These are phyloP conservation scores for Pocota personata DNA, from an alignment of 2,888 invertebrate genomes.

Conservation along the genomic window DNA sequence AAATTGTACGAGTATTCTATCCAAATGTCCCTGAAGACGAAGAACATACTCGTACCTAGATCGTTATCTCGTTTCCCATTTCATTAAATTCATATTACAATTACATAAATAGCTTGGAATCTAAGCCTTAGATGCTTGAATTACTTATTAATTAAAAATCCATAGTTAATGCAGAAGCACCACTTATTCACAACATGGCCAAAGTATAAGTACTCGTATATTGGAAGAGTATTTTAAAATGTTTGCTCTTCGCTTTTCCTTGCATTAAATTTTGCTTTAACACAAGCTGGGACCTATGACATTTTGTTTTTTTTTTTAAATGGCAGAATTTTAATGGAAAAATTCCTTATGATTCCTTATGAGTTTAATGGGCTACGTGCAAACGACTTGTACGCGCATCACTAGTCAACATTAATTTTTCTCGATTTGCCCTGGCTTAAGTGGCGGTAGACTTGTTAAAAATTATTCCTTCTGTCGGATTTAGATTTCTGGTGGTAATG, in stretches of 20 bases:
- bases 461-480: constrained; percentile 60
- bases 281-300: neutral
- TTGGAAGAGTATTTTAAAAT: neutral
- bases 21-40: too few species aligned
- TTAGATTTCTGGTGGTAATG: constrained; percentile 78
- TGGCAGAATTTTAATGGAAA: constrained; percentile 32
- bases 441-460: constrained; percentile 59
- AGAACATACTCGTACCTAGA: too few species aligned
- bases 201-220: neutral
- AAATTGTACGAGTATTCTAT: too few species aligned
- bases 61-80: too few species aligned
- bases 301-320: neutral
- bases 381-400: constrained; percentile 70
- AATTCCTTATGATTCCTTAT: constrained; percentile 47
- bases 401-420: constrained; percentile 61
- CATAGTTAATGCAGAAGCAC: too few species aligned
- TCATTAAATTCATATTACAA: too few species aligned
- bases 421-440: constrained; percentile 48
- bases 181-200: neutral
- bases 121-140: too few species aligned
- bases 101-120: too few species aligned
- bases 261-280: neutral
- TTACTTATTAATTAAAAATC: too few species aligned
- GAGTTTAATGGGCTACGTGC: constrained; percentile 66
- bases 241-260: neutral